Evolutionary conservation across 2,888 invertebrate species (phyloP), one percentile per base, ranked within the genome.

Genomic region (Tinea pellionella): DNA sequence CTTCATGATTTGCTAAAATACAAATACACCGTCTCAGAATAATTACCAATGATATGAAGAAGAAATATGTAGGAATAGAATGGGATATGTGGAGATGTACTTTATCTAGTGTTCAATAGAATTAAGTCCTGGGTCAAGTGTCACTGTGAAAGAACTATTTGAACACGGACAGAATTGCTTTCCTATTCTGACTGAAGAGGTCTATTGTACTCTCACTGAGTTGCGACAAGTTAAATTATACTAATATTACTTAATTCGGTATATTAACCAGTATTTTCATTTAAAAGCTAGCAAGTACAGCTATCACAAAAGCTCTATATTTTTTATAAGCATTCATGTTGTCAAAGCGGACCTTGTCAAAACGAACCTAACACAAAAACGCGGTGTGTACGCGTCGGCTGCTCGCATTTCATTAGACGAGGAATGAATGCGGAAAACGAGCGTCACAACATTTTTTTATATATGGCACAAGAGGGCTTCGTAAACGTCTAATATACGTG

Each of bases 341-440:
- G 6, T 13, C 47, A 18, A 47, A 47, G 72, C 69, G 29, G 69
- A 68, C 66, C 67, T 70, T 69, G 68, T 69, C 68, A 68, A 68
- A 68, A 68, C 68, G 68, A 70, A 69, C 73, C 75, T 72, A 73
- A 74, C 74, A 77, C 74, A 78, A 80, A 79, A 79, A 78, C 73
- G 75, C 71, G 71, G 71, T 71, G 69, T 68, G 69, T 70, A 71
- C 68, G 69, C 72, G 70, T 66, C 68, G 68, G 68, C 71, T 70
- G 75, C 72, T 76, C 76, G 75, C 75, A 78, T 81, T 80, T 81
- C 75, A 79, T 81, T 78, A 78, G 71, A 64, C 74, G 74, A 71
- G 73, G 71, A 75, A 78, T 79, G 77, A 78, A 80, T 74, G 74
- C 72, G 74, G 73, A 74, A 77, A 76, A 77, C 67, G 76, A 72